A percentile compares a stretch with the other conserved stretches of the same genome.
Conservation (phyloP, 2,888 invertebrate genomes). For the Tipula vernalis region DNA sequence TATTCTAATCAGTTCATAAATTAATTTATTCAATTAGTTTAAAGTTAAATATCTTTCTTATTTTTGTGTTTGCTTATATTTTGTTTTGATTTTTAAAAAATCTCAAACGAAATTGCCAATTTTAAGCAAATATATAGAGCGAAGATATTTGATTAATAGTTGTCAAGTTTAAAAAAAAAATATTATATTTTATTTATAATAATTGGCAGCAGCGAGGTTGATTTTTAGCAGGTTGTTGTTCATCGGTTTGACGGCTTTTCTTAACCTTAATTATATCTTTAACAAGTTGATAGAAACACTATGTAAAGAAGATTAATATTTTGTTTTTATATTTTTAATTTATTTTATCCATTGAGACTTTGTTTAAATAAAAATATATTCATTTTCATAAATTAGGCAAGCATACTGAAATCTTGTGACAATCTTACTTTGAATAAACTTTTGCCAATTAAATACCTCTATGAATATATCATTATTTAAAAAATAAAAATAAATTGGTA, state of each 20-base stretch:
- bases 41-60: neutral
- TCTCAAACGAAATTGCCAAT: too few relatives aligned
- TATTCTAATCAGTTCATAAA: neutral
- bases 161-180: conserved; percentile 7
- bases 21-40: neutral
- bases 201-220: conserved; percentile 37
- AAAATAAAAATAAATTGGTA: neutral
- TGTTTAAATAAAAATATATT: neutral
- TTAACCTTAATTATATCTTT: conserved; percentile 37
- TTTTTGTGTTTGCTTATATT: neutral
- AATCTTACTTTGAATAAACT: neutral
- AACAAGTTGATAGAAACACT: conserved; percentile 39
- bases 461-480: neutral
- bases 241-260: conserved; percentile 35
- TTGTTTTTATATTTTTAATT: neutral
- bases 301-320: conserved; percentile 12
- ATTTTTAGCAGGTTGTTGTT: conserved; percentile 34
- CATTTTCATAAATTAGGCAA: neutral
- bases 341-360: neutral
- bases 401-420: neutral
- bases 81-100: neutral
- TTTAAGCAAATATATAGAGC: neutral
- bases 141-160: neutral
- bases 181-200: conserved; percentile 25
- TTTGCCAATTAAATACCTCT: neutral